Percentiles rank a stretch among this genome's conserved stretches.
phyloP scores from a whole-genome alignment of 1,140 invertebrate genomes.

The Drosophila ficusphila region DNA sequence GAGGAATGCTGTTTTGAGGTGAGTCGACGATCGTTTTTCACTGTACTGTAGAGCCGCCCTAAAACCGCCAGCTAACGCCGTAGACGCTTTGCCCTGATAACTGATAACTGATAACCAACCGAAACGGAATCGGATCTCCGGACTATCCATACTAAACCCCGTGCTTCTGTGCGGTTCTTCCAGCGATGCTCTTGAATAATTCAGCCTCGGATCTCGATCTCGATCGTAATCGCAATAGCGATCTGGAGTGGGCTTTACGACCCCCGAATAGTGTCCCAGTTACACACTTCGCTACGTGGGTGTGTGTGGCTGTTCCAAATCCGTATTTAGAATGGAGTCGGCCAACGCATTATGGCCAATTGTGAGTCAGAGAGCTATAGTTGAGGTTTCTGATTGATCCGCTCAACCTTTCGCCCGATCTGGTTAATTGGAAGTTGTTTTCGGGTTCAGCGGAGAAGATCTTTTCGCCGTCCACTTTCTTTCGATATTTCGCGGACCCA shows the following conservation, averaged over 20 bases:
- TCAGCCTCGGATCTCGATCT: conserved; percentile 40
- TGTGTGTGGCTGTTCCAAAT: conserved; percentile 38
- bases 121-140: not conserved
- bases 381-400: conserved; percentile 24
- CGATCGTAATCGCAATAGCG: conserved; percentile 27
- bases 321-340: conserved; percentile 37
- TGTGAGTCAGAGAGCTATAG: conserved; percentile 50
- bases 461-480: conserved; percentile 40
- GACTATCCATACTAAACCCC: conserved; percentile 39
- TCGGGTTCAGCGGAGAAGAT: conserved; percentile 29
- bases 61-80: conserved; percentile 37
- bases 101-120: conserved; percentile 12
- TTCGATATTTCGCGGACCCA: conserved; percentile 6
- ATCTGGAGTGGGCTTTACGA: conserved; percentile 63
- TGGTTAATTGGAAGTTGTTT: conserved; percentile 64
- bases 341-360: conserved; percentile 23
- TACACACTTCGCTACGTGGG: conserved; percentile 53
- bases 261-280: conserved; percentile 69
- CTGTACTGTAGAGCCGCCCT: conserved; percentile 31
- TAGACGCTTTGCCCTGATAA: conserved; percentile 41
- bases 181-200: conserved; percentile 54
- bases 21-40: conserved; percentile 37
- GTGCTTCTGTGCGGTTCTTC: conserved; percentile 10
- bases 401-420: conserved; percentile 45
- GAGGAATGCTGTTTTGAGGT: conserved; percentile 56